Evolutionary conservation across 2,888 invertebrate species (phyloP).

Genomic region (Eucera pruinosa): DNA sequence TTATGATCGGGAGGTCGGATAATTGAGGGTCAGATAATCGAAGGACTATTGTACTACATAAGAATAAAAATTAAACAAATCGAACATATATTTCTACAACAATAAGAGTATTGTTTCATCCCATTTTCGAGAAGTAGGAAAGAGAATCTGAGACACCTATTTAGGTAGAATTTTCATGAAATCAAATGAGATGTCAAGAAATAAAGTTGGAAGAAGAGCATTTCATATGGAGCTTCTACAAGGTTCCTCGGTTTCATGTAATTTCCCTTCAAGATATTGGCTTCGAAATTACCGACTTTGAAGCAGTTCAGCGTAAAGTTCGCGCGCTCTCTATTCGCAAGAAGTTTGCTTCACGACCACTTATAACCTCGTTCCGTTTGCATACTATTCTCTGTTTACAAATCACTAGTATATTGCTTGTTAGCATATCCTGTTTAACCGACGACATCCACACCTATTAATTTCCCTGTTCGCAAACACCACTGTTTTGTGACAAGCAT

Average conservation of each 20-base stretch:
- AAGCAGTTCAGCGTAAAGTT: conserved; percentile 6
- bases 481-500: too few species aligned
- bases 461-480: neutral
- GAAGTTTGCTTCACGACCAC: conserved; percentile 22
- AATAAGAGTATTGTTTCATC: neutral
- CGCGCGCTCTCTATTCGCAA: conserved; percentile 8
- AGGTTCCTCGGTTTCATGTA: conserved; percentile 23
- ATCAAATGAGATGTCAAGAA: neutral
- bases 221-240: neutral
- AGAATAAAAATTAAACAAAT: too few species aligned
- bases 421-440: conserved; percentile 2
- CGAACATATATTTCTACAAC: neutral
- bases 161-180: too few species aligned
- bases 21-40: too few species aligned
- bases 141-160: too few species aligned
- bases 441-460: neutral
- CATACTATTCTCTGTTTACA: conserved; percentile 32
- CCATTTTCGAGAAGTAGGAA: neutral
- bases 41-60: too few species aligned
- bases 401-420: conserved; percentile 26
- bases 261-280: conserved; percentile 45
- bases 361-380: conserved; percentile 33
- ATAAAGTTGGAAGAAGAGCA: neutral
- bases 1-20: too few species aligned
- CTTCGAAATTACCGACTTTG: conserved; percentile 26